Base-by-base conservation (phyloP, 2,797 vertebrate genomes). In the Galaxias olidus region DNA sequence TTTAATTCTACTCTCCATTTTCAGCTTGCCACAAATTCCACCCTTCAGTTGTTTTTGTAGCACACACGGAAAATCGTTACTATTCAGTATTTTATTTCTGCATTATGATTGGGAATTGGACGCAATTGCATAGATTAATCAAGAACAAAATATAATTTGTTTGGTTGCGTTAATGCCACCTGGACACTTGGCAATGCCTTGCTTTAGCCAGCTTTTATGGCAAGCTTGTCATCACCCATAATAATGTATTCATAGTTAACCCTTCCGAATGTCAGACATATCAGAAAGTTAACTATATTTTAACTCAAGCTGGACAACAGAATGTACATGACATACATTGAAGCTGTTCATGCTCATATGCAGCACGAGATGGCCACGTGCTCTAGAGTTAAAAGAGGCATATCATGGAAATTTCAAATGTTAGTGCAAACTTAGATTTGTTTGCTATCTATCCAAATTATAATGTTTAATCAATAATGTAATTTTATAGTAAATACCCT, bases 1-100 rank as follows among this genome's bases (percentile, higher is more conserved):
- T 82, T 82, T 83, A 84, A 84, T 88, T 82, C 83, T 74, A 69
- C 74, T 71, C 80, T 78, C 68, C 73, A 72, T 78, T 75, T 79
- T 46, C 61, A 82, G 75, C 76, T 68, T 79, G 80, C 81, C 75
- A 78, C 50, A 75, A 74, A 86, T 74, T 72, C 53, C 65, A 46
- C 74, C 74, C 72, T 61, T 68, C 76, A 59, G 75, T 72, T 81
- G 84, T 86, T 81, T 85, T 82, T 85, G 81, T 84, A 59, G 70
- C 10, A 61, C 50, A 62, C 72, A 61, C 57, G 15, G 17, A 64
- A 46, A 41, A 60, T 48, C 43, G 41, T 47, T 4, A 63, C 69
- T 63, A 71, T 50, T 52, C 61, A 62, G 64, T 60, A 10, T 42
- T 76, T 69, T 63, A 77, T 68, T 74, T 12, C 71, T 65, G 56